Evolutionary conservation across 2,113 vertebrate species (phyloP), one percentile per base, ranked within the genome.

Genomic region (Lagopus leucura): DNA sequence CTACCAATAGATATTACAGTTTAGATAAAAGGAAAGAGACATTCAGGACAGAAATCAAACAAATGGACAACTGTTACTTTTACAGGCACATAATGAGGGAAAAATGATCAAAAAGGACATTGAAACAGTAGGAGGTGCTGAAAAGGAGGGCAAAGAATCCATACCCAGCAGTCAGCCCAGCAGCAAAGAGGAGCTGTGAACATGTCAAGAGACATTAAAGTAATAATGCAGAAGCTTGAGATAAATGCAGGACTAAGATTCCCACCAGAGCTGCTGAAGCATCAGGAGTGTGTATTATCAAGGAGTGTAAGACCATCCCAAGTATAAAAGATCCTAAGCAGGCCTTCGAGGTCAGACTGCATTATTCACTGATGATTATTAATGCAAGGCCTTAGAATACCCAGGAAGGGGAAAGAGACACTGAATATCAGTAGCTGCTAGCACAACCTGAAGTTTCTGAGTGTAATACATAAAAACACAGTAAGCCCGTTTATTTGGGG

Each of bases 171-270:
- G 58, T 75, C 52, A 88, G 57, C 15, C 30, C n/a, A 79, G 73
- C 52, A 90, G 74, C 43, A 69, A 92, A 78, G 70, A 89, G 27
- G 32, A 88, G 40, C 36, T 87, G 11, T 76, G 77, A 86, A 81
- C 43, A 66, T 54, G 61, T 72, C 86, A 94, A 90, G 30, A 88
- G 30, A 65, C 55, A 83, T 67, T 86, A 93, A 81, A 90, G 80
- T 9, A 61, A 71, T 48, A 75, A 92, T 24, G 36, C 1, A 86
- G 70, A 88, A 61, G 48, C 77, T 47, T 65, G 18, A 84, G 54
- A 90, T 61, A 89, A 69, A 90, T 14, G 48, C 54, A 32, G 38
- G 86, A 86, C 43, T 30, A 75, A 4, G 1, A 14, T 36, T 76
- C 36, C 54, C 71, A n/a, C 58, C 55, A 67, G 47, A 0, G 2